Evolutionary conservation across 2,797 vertebrate species (phyloP).

Genomic region (Acanthopagrus latus): DNA sequence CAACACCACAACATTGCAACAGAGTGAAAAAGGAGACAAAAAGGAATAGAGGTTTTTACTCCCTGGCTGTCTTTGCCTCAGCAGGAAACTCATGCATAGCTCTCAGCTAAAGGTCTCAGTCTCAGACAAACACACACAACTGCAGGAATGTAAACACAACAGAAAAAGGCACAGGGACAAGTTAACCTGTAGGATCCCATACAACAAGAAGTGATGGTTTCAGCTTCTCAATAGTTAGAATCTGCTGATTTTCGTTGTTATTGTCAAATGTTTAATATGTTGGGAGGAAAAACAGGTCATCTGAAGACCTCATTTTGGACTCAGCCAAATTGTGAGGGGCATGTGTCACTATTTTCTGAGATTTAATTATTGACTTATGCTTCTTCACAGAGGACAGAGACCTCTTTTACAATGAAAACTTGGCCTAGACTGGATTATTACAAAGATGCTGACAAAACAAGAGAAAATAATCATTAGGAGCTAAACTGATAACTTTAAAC

Average conservation of each 20-base stretch:
- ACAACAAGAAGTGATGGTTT: neutral
- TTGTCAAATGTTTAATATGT: neutral
- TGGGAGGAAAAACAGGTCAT: neutral
- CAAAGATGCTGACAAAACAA: neutral
- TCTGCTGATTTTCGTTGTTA: neutral
- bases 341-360: neutral
- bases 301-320: neutral
- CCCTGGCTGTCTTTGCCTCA: conserved; percentile 36
- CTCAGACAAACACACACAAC: conserved; percentile 20
- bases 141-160: conserved; percentile 58
- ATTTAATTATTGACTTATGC: neutral
- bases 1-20: conserved; percentile 89
- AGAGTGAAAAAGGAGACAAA: conserved; percentile 70
- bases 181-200: conserved; percentile 43
- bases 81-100: conserved; percentile 49
- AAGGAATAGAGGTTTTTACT: conserved; percentile 61
- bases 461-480: too few relatives aligned
- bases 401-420: neutral
- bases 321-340: neutral
- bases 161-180: conserved; percentile 89
- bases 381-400: neutral
- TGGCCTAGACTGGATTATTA: too few relatives aligned
- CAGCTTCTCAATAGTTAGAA: neutral
- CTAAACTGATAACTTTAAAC: too few relatives aligned
- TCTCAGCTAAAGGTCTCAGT: conserved; percentile 17